A percentile compares a stretch with the other conserved stretches of the same genome.
These are phyloP conservation scores for Brienomyrus longianalis DNA, from an alignment of 2,113 vertebrate species.

Conservation along the genomic window DNA sequence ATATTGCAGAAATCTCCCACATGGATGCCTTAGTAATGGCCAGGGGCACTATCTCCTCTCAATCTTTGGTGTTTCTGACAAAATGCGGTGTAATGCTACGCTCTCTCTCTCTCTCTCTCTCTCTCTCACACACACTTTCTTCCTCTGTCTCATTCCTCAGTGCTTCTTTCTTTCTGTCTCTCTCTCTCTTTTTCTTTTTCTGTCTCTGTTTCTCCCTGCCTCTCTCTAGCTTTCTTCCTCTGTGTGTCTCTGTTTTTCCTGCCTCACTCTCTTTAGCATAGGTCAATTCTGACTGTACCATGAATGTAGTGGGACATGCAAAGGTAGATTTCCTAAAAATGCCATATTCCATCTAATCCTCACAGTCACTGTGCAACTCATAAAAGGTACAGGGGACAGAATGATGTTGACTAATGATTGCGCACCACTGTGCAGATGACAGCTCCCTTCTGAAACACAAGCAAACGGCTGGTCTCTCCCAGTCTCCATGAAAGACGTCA, in stretches of 20 bases:
- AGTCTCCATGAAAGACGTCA: slow-evolving; percentile 13
- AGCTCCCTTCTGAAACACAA: background rate
- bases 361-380: background rate
- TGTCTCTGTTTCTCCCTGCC: background rate
- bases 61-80: background rate
- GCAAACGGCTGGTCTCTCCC: slow-evolving; percentile 4
- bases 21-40: background rate
- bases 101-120: background rate
- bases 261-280: background rate
- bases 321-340: background rate
- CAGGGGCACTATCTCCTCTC: background rate
- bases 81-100: background rate
- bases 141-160: background rate
- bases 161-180: background rate
- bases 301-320: background rate
- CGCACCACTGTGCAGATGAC: background rate
- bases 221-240: background rate
- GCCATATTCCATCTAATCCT: background rate
- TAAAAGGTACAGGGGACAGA: background rate
- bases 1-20: background rate
- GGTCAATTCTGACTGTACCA: background rate
- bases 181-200: background rate
- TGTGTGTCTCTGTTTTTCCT: background rate
- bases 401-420: too few species aligned
- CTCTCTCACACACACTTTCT: background rate